Percentiles rank a stretch among this genome's conserved stretches.
These are phyloP conservation scores for Enoplosus armatus DNA, from an alignment of 2,797 vertebrate genomes.

Conservation along the genomic window DNA sequence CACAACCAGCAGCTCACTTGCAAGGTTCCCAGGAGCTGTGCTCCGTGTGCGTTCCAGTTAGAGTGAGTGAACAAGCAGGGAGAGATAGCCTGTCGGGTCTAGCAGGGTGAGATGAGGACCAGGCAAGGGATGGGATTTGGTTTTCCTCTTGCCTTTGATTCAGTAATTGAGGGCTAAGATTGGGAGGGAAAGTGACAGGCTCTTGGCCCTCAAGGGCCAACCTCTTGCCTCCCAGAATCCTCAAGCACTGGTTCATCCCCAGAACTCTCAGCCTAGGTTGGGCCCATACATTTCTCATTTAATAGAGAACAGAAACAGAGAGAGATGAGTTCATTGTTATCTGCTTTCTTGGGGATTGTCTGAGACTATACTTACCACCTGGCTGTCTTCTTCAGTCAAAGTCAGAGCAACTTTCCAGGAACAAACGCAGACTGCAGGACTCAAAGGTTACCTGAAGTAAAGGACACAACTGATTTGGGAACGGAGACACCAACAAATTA, in stretches of 20 bases:
- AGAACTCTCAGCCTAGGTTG: slow-evolving; percentile 32
- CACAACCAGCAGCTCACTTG: slow-evolving; percentile 63
- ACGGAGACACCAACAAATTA: background rate
- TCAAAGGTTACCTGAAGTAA: slow-evolving; percentile 9
- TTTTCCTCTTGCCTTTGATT: slow-evolving; percentile 72
- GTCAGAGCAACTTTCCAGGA: slow-evolving; percentile 31
- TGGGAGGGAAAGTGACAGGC: slow-evolving; percentile 67
- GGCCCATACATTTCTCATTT: slow-evolving; percentile 65
- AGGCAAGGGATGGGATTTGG: slow-evolving; percentile 62
- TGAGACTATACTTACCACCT: slow-evolving; percentile 48
- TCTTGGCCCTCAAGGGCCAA: slow-evolving; percentile 58
- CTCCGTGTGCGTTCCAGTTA: slow-evolving; percentile 59
- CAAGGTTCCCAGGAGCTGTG: slow-evolving; percentile 66
- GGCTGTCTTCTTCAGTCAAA: slow-evolving; percentile 39
- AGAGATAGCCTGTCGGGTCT: slow-evolving; percentile 60
- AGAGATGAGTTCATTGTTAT: slow-evolving; percentile 62
- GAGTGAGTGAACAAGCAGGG: slow-evolving; percentile 57
- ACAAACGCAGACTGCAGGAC: slow-evolving; percentile 20
- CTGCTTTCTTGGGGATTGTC: slow-evolving; percentile 52
- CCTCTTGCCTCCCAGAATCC: slow-evolving; percentile 48
- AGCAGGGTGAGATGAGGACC: slow-evolving; percentile 65
- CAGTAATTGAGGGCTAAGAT: slow-evolving; percentile 77
- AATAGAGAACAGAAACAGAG: slow-evolving; percentile 53
- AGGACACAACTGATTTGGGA: background rate
- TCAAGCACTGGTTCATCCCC: slow-evolving; percentile 47